phyloP scores from a whole-genome alignment of 1,140 invertebrate genomes.

The Zaprionus inermis region DNA sequence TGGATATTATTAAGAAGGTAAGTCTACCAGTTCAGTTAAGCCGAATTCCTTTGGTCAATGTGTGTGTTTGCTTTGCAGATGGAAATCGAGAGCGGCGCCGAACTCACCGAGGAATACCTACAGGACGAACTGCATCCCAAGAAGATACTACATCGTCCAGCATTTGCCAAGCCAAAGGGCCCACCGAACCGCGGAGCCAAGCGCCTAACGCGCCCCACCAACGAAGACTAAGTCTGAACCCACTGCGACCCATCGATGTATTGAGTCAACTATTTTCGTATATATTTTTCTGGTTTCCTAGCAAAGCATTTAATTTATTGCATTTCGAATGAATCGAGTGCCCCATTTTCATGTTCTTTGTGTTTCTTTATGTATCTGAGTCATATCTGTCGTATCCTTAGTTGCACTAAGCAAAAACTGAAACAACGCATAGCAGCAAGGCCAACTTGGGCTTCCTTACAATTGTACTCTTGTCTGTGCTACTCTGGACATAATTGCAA shows the following conservation, averaged over 20 bases:
- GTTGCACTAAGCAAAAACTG: constrained; percentile 57
- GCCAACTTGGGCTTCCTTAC: constrained; percentile 69
- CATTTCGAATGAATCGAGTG: constrained; percentile 28
- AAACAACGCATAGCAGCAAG: constrained; percentile 63
- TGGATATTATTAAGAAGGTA: constrained; percentile 94
- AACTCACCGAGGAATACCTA: constrained; percentile 95
- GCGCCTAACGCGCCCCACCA: constrained; percentile 88
- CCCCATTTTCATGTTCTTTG: constrained; percentile 41
- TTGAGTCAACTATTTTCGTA: constrained; percentile 9
- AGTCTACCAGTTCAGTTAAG: constrained; percentile 49
- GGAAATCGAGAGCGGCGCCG: constrained; percentile 95
- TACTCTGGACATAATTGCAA: constrained; percentile 73
- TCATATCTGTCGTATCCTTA: constrained; percentile 49
- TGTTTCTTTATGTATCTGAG: constrained; percentile 27
- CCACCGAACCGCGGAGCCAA: constrained; percentile 96
- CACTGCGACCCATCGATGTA: constrained; percentile 39
- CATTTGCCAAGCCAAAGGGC: constrained; percentile 98
- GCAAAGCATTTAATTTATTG: constrained; percentile 72
- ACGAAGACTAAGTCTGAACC: constrained; percentile 70
- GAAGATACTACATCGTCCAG: constrained; percentile 93
- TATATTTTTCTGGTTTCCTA: constrained; percentile 40
- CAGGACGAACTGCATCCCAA: constrained; percentile 98
- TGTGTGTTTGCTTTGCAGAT: constrained; percentile 87
- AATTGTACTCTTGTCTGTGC: constrained; percentile 58
- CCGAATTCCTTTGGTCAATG: constrained; percentile 7